Base-by-base conservation (phyloP, 2,113 vertebrate genomes). In the Callithrix jacchus region DNA sequence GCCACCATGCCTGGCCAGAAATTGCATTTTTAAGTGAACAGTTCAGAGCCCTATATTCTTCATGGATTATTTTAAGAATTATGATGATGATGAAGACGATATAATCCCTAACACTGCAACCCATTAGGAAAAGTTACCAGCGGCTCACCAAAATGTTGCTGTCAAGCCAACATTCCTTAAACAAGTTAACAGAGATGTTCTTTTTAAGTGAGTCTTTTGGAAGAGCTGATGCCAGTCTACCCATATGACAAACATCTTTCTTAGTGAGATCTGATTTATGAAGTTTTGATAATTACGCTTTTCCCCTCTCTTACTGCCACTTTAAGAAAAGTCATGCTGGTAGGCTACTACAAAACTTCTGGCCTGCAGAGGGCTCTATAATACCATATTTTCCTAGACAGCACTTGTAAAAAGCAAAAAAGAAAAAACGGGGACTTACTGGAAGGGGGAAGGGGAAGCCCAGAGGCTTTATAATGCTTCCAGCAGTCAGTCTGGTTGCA, bases 281-380 rank as follows among this genome's bases (percentile, higher is more conserved):
- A 14, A n/a, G 8, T 66, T 86, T 64, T 47, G 37, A 58, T 21
- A 17, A 2, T 25, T 13, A 8, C 4, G 20, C 11, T 74, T 80
- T 25, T 40, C 9, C 1, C 3, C 2, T 64, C 61, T 25, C 37
- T 70, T 1, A 30, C 32, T n/a, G 35, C n/a, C 3, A 0, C 7
- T 73, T 1, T 30, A 0, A 8, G 70, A 52, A 0, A 49, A 76
- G 17, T 40, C 6, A 6, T 52, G 77, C 27, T 35, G 6, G 21
- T 49, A 32, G 77, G 49, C 0, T 0, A 42, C 49, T 40, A 3
- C 13, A 2, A 71, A 52, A 6, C 6, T 13, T n/a, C 9, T 66
- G 66, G 82, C 98, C 99, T 98, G 98, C 97, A 99, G 99, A 98
- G 98, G 99, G 99, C 98, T 97, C 98, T 98, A 47, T 97, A 97